These are phyloP conservation scores for Lapara coniferarum DNA, from an alignment of 2,888 invertebrate genomes.

Conservation along the genomic window DNA sequence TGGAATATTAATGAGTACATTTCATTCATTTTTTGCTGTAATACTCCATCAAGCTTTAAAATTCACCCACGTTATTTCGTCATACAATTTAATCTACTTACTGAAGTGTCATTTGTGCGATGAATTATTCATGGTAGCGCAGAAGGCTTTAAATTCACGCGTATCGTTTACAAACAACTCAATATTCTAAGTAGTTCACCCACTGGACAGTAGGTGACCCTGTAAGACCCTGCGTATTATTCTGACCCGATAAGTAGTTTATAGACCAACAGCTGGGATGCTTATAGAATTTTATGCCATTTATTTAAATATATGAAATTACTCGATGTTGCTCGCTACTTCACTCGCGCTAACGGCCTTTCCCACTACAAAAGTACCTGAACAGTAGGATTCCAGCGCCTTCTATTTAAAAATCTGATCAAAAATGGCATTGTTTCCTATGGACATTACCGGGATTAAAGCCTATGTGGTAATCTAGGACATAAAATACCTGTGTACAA, in stretches of 20 bases:
- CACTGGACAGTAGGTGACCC: constrained; percentile 52
- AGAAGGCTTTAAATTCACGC: constrained; percentile 50
- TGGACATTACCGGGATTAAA: too few relatives aligned
- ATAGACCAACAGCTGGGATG: background rate
- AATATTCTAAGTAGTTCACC: constrained; percentile 48
- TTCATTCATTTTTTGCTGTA: background rate
- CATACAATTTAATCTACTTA: constrained; percentile 37
- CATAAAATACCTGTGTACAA: too few relatives aligned
- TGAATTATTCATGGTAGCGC: constrained; percentile 53
- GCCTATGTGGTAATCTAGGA: too few relatives aligned
- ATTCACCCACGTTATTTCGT: constrained; percentile 27
- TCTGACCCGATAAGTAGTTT: background rate
- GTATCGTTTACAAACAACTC: constrained; percentile 39
- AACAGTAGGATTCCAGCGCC: too few relatives aligned
- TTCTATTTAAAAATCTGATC: too few relatives aligned
- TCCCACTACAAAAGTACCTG: too few relatives aligned
- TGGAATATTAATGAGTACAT: background rate
- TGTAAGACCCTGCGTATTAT: constrained; percentile 27
- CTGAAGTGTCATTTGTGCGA: constrained; percentile 42
- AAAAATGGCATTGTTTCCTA: too few relatives aligned
- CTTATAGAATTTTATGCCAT: background rate
- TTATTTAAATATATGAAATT: background rate
- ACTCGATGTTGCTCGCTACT: too few relatives aligned
- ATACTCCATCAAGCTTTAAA: background rate
- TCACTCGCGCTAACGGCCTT: too few relatives aligned